A percentile compares a stretch with the other conserved stretches of the same genome.
These are phyloP conservation scores for Bembecia ichneumoniformis DNA, from an alignment of 2,888 invertebrate genomes.

Conservation along the genomic window DNA sequence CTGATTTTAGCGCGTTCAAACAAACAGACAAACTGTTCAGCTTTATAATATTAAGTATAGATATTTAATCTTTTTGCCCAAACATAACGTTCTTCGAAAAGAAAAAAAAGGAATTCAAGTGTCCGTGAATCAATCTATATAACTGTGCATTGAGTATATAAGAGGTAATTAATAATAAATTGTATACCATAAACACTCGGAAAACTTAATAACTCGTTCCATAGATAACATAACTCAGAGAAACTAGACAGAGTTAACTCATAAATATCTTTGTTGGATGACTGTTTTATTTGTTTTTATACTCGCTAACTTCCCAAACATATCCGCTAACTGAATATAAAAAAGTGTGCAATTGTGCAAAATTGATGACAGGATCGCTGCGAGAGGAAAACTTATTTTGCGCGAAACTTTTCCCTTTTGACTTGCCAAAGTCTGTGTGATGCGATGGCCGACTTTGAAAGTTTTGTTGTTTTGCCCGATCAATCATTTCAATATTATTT, in stretches of 20 bases:
- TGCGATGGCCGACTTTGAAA: not conserved
- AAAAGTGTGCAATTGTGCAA: slow-evolving; percentile 5
- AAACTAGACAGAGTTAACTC: not conserved
- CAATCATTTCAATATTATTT: not conserved
- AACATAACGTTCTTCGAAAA: too few species aligned
- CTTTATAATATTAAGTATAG: too few species aligned
- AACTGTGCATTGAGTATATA: too few species aligned
- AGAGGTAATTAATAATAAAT: too few species aligned
- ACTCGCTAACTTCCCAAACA: slow-evolving; percentile 6
- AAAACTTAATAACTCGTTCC: not conserved
- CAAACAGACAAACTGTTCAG: too few species aligned
- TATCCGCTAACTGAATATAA: slow-evolving; percentile 20
- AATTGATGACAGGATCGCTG: slow-evolving; percentile 5
- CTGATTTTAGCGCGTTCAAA: too few species aligned
- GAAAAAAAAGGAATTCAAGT: too few species aligned
- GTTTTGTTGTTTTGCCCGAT: not conserved
- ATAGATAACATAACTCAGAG: not conserved
- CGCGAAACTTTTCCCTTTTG: not conserved
- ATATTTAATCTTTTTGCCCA: too few species aligned
- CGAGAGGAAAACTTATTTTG: not conserved
- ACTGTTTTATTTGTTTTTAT: slow-evolving; percentile 23
- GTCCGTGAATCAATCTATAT: too few species aligned
- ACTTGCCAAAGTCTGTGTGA: not conserved
- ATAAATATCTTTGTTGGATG: slow-evolving; percentile 11
- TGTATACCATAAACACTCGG: not conserved